Conservation (phyloP, 1,140 invertebrate species). For the Meloidogyne exigua region DNA sequence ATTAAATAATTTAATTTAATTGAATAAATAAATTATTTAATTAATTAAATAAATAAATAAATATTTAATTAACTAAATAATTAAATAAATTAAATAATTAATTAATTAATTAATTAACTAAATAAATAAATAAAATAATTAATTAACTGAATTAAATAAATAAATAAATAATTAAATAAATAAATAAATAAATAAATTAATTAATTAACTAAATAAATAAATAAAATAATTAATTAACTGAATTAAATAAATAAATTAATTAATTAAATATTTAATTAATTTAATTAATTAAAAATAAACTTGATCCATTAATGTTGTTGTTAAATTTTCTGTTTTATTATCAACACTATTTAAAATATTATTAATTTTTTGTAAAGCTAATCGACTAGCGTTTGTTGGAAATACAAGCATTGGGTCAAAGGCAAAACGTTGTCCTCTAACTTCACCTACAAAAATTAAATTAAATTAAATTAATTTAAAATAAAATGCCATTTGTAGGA, state of each 20-base stretch:
- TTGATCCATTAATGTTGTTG: constrained; percentile 11
- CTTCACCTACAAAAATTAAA: background rate
- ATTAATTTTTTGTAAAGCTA: constrained; percentile 42
- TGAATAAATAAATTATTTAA: too few species aligned
- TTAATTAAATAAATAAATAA: too few species aligned
- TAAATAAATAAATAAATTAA: too few species aligned
- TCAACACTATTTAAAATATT: background rate
- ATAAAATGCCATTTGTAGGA: constrained; percentile 14
- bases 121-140: background rate
- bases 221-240: too few species aligned
- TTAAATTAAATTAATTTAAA: constrained; percentile 28
- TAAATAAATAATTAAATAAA: too few species aligned
- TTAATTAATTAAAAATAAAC: background rate
- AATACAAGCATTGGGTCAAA: constrained; percentile 56
- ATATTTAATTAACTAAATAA: too few species aligned
- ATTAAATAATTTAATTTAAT: too few species aligned
- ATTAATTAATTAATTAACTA: too few species aligned
- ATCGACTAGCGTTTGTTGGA: constrained; percentile 43
- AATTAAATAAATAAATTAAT: too few species aligned
- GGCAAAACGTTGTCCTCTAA: constrained; percentile 39
- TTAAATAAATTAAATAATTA: too few species aligned
- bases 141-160: background rate
- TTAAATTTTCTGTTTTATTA: constrained; percentile 17
- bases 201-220: too few species aligned
- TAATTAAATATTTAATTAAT: too few species aligned